Evolutionary conservation across 2,113 vertebrate genomes (phyloP).

Genomic region (Alethe diademata): DNA sequence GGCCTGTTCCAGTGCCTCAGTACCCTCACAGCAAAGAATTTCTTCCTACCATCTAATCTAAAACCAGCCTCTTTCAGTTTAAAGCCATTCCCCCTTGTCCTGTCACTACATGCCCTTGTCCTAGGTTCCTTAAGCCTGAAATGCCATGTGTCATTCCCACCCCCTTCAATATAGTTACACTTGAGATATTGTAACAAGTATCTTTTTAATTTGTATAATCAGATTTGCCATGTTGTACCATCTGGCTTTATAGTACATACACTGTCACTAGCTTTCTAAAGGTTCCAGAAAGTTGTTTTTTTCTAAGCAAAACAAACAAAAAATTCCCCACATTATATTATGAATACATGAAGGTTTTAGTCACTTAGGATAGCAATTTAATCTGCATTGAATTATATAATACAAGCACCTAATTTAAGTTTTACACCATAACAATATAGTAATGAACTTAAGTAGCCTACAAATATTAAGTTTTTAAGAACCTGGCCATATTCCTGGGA

Average conservation of each 20-base stretch:
- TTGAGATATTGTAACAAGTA: background rate
- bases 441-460: background rate
- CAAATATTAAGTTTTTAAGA: background rate
- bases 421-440: background rate
- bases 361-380: background rate
- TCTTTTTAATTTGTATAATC: background rate
- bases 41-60: background rate
- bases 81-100: background rate
- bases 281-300: background rate
- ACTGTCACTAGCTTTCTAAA: background rate
- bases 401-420: background rate
- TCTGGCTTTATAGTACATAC: background rate
- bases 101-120: background rate
- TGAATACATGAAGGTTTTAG: background rate
- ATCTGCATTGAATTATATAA: background rate
- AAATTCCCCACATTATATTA: background rate
- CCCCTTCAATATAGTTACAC: rapidly evolving
- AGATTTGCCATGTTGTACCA: background rate
- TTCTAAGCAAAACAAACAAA: background rate
- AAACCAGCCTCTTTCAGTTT: background rate
- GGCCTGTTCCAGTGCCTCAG: background rate
- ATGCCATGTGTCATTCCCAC: background rate
- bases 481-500: background rate
- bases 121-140: background rate
- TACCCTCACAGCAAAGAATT: background rate